phyloP scores from a whole-genome alignment of 2,797 vertebrate genomes.

The Melanotaenia boesemani region DNA sequence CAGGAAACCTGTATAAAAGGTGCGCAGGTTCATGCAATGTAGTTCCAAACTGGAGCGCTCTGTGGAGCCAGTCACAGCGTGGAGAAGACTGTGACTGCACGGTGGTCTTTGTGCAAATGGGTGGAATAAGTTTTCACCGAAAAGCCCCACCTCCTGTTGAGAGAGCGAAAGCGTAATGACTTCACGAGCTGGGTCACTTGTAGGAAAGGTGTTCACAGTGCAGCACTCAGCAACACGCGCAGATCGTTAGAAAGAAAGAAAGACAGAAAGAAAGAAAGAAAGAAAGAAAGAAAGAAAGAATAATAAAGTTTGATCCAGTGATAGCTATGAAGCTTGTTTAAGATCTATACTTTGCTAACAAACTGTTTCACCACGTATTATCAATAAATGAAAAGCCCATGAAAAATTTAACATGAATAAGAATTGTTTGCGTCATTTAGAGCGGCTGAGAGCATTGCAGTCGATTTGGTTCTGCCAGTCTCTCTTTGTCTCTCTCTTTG shows the following conservation, averaged over 20 bases:
- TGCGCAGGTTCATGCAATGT: slow-evolving; percentile 59
- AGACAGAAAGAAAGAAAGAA: not conserved
- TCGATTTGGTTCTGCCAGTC: slow-evolving; percentile 51
- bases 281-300: not conserved
- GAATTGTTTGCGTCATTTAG: slow-evolving; percentile 20
- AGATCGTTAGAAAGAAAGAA: not conserved
- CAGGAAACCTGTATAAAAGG: slow-evolving; percentile 19
- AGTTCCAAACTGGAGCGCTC: slow-evolving; percentile 44
- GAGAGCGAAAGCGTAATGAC: slow-evolving; percentile 76
- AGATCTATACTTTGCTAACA: too few relatives aligned
- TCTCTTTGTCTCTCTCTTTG: slow-evolving; percentile 54
- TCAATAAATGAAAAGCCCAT: not conserved
- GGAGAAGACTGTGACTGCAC: slow-evolving; percentile 65
- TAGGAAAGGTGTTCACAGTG: slow-evolving; percentile 45
- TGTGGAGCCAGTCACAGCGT: slow-evolving; percentile 59
- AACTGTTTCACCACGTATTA: not conserved
- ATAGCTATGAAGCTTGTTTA: not conserved
- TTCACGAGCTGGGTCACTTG: slow-evolving; percentile 64
- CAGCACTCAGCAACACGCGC: slow-evolving; percentile 9
- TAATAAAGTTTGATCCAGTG: not conserved
- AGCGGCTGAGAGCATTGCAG: slow-evolving; percentile 3
- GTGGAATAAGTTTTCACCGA: slow-evolving; percentile 69
- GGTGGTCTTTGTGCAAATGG: slow-evolving; percentile 73
- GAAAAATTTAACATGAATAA: slow-evolving; percentile 1
- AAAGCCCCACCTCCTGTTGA: slow-evolving; percentile 85